Conservation (phyloP, 2,888 invertebrate species). For the Pseudoips prasinana region DNA sequence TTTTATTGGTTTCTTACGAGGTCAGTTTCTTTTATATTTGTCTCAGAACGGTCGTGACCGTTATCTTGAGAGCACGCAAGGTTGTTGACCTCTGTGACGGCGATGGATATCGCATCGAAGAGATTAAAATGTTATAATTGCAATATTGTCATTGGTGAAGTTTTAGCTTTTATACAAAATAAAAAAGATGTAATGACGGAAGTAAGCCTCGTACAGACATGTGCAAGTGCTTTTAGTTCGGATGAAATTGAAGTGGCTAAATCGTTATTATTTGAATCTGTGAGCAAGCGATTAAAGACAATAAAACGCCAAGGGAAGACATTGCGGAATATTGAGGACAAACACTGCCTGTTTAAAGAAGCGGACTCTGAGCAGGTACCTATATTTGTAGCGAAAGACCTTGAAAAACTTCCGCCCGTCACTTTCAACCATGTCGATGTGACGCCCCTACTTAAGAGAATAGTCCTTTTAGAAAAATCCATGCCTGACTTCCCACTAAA, state of each 20-base stretch:
- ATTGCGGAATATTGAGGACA: constrained; percentile 1
- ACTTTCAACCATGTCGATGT: constrained; percentile 1
- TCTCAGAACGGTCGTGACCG: neutral
- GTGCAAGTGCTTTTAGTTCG: constrained; percentile 8
- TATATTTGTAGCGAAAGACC: neutral
- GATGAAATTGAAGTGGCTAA: constrained; percentile 6
- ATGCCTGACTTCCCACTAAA: neutral
- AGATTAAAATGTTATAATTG: constrained; percentile 1
- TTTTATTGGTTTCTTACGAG: too few species aligned
- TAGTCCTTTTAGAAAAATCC: constrained; percentile 1
- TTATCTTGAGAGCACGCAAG: neutral
- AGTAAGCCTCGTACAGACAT: constrained; percentile 6
- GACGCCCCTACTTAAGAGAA: neutral
- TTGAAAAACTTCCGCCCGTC: constrained; percentile 1
- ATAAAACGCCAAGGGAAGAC: constrained; percentile 11
- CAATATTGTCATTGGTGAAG: constrained; percentile 1
- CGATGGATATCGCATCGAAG: constrained; percentile 1
- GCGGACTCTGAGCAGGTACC: neutral
- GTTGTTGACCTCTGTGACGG: neutral
- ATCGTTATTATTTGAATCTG: constrained; percentile 7
- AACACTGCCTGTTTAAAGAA: neutral
- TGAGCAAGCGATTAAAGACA: constrained; percentile 2
- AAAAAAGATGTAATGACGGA: constrained; percentile 1
- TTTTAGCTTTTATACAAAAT: constrained; percentile 1
- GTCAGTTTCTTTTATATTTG: too few species aligned